Percentiles rank a stretch among this genome's conserved stretches.
phyloP scores from a whole-genome alignment of 2,888 invertebrate genomes.

The Lasioglossum calceatum region DNA sequence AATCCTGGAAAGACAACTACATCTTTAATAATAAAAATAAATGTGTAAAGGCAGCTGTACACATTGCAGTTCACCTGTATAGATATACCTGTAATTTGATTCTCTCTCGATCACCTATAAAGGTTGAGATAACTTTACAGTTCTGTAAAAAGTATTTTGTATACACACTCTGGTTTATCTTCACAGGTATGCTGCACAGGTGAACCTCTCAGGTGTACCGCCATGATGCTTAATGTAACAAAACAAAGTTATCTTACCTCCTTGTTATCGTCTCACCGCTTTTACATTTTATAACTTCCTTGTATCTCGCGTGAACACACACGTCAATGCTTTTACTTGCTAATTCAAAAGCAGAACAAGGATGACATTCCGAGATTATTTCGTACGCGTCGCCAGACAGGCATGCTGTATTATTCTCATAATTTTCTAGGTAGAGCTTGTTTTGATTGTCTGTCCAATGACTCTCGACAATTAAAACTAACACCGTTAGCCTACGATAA shows the following conservation, averaged over 20 bases:
- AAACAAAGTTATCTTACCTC: conserved; percentile 85
- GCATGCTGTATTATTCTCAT: conserved; percentile 92
- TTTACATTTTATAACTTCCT: conserved; percentile 92
- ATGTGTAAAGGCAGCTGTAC: neutral
- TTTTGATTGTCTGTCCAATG: conserved; percentile 88
- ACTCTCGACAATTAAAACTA: conserved; percentile 93
- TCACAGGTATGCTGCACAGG: no score
- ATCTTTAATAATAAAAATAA: neutral
- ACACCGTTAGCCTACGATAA: conserved; percentile 90
- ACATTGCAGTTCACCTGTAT: no score
- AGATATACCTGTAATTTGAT: no score
- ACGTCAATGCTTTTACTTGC: conserved; percentile 92
- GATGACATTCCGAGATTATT: conserved; percentile 92
- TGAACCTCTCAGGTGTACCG: no score
- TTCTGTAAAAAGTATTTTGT: no score
- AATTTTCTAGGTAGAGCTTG: conserved; percentile 87
- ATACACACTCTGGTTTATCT: no score
- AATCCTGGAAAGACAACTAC: no score
- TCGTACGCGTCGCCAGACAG: conserved; percentile 90
- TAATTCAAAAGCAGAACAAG: conserved; percentile 94
- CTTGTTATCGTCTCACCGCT: conserved; percentile 92
- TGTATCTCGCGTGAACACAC: conserved; percentile 93
- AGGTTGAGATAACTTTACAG: no score
- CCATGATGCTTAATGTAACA: neutral
- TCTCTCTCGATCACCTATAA: no score